Conservation (phyloP, 2,888 invertebrate species). For the Andrena praecox region DNA sequence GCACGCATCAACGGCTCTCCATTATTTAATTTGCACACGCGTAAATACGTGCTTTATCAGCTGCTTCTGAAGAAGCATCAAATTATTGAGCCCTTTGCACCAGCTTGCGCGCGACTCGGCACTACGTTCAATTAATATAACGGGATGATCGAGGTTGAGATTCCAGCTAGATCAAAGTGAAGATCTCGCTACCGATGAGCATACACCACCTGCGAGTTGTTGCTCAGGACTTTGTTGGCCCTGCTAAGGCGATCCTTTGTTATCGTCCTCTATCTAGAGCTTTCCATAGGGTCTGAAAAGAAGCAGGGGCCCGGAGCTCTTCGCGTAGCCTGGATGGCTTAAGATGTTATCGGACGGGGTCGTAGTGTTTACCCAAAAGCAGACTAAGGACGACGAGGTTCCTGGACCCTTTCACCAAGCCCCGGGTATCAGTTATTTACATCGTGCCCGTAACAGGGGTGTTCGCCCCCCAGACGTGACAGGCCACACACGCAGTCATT, state of each 20-base stretch:
- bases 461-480: conserved; percentile 19
- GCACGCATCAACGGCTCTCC: conserved; percentile 27
- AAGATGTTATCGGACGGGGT: conserved; percentile 58
- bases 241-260: conserved; percentile 50
- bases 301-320: conserved; percentile 34
- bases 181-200: background rate
- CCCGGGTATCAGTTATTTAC: conserved; percentile 57
- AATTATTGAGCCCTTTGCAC: background rate
- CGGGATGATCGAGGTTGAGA: background rate
- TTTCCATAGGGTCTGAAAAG: conserved; percentile 53
- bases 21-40: too few relatives aligned
- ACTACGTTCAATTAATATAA: background rate
- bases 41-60: background rate
- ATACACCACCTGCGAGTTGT: background rate
- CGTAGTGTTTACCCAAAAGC: conserved; percentile 62
- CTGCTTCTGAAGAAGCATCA: too few relatives aligned
- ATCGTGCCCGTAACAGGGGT: conserved; percentile 45
- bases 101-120: background rate
- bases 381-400: conserved; percentile 52
- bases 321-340: conserved; percentile 49
- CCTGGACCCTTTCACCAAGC: conserved; percentile 55
- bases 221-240: conserved; percentile 31
- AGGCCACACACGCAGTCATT: conserved; percentile 30
- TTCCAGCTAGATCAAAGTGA: background rate
- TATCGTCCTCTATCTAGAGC: conserved; percentile 50